These are phyloP conservation scores for Drosophila mettleri DNA, from an alignment of 2,888 invertebrate species.

Conservation along the genomic window DNA sequence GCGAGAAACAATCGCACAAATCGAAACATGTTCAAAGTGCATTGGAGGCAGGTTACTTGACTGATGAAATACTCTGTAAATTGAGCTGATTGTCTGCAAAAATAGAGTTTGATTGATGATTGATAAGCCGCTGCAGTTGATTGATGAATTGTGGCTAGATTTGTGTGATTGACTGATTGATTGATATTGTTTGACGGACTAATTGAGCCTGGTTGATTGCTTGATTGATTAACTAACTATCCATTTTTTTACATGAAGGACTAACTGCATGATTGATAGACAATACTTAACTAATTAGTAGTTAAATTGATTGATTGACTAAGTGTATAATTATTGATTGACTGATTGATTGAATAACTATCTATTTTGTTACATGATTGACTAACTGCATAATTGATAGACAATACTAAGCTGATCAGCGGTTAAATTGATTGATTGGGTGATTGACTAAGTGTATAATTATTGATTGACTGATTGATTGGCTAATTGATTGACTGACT, in stretches of 20 bases:
- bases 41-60: background rate
- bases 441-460: background rate
- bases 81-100: background rate
- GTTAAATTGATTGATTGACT: background rate
- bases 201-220: background rate
- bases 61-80: background rate
- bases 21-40: conserved; percentile 19
- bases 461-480: background rate
- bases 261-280: background rate
- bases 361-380: no score
- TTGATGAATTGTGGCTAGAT: background rate
- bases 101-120: background rate
- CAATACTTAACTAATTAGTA: background rate
- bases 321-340: background rate
- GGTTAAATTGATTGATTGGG: background rate
- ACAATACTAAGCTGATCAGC: no score
- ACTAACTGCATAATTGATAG: no score
- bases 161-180: background rate
- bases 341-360: background rate
- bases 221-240: no score
- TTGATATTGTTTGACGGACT: background rate
- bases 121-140: background rate
- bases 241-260: no score
- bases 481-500: background rate
- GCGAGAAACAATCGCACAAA: conserved; percentile 27